phyloP scores from a whole-genome alignment of 2,888 invertebrate genomes.

The Heteromyza rotundicornis region DNA sequence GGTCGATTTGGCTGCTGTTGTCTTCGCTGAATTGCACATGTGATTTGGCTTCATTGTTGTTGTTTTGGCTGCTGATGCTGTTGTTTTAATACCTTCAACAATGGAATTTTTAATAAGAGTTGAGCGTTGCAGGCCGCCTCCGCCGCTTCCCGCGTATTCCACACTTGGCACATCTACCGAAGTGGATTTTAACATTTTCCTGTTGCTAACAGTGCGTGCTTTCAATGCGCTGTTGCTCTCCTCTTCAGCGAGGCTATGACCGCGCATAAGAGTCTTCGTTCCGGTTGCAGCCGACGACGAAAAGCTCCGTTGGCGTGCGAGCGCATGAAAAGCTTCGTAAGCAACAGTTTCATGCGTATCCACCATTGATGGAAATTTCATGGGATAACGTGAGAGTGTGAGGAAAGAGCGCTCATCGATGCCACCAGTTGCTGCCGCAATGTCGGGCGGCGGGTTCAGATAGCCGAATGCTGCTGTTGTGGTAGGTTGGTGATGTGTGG shows the following conservation, averaged over 20 bases:
- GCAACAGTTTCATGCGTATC: conserved; percentile 51
- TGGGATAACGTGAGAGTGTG: neutral
- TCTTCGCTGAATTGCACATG: conserved; percentile 29
- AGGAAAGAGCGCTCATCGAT: neutral
- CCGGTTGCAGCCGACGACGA: conserved; percentile 26
- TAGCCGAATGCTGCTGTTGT: conserved; percentile 25
- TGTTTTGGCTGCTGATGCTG: conserved; percentile 27
- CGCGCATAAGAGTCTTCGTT: conserved; percentile 42
- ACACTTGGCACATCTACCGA: conserved; percentile 41
- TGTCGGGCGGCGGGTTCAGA: conserved; percentile 18
- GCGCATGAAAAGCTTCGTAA: conserved; percentile 54
- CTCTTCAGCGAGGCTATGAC: conserved; percentile 37
- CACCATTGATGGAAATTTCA: neutral
- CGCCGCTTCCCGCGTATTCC: conserved; percentile 19
- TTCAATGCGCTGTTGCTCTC: conserved; percentile 33
- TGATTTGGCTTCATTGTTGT: conserved; percentile 35
- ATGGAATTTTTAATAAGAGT: conserved; percentile 22
- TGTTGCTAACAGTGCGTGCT: conserved; percentile 22
- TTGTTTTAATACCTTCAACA: conserved; percentile 17
- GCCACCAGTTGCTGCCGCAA: conserved; percentile 45
- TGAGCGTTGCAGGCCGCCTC: neutral
- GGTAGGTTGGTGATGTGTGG: conserved; percentile 29
- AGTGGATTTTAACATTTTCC: conserved; percentile 44
- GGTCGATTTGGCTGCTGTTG: too few species aligned
- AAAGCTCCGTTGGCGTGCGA: conserved; percentile 52